Percentiles rank a stretch among this genome's conserved stretches.
Evolutionary conservation across 2,113 vertebrate genomes (phyloP).

Genomic region (Macroglossus sobrinus): DNA sequence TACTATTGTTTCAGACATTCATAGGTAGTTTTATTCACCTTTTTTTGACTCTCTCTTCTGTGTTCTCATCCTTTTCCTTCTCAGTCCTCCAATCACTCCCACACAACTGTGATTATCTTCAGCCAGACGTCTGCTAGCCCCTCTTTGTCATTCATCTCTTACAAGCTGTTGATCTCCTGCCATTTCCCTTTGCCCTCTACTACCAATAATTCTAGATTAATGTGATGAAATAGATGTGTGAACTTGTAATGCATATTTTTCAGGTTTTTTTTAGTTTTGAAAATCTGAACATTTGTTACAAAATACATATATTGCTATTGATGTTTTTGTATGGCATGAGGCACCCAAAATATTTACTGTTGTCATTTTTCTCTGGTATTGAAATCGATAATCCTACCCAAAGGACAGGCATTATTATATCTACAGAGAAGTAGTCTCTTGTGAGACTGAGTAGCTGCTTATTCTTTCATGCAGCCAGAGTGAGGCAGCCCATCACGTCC

Average conservation of each 20-base stretch:
- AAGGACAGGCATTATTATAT: not conserved
- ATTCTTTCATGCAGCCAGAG: not conserved
- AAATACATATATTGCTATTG: not conserved
- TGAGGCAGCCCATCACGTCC: not conserved
- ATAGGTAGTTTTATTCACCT: not conserved
- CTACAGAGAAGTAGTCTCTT: not conserved
- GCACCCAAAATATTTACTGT: not conserved
- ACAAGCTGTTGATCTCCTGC: not conserved
- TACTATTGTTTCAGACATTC: not conserved
- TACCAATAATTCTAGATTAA: not conserved
- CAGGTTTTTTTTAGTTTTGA: not conserved
- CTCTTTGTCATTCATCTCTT: not conserved
- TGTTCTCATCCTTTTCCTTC: not conserved
- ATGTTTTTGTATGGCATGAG: not conserved
- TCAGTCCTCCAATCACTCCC: not conserved
- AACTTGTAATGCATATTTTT: not conserved
- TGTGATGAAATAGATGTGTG: not conserved
- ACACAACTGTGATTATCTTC: not conserved
- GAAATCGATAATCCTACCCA: not conserved
- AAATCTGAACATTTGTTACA: not conserved
- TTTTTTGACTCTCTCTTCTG: not conserved
- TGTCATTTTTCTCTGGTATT: not conserved
- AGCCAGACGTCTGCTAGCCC: fast-evolving
- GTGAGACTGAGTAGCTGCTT: not conserved
- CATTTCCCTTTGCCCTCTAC: not conserved